These are phyloP conservation scores for Mimachlamys varia DNA, from an alignment of 2,888 invertebrate genomes.

Conservation along the genomic window DNA sequence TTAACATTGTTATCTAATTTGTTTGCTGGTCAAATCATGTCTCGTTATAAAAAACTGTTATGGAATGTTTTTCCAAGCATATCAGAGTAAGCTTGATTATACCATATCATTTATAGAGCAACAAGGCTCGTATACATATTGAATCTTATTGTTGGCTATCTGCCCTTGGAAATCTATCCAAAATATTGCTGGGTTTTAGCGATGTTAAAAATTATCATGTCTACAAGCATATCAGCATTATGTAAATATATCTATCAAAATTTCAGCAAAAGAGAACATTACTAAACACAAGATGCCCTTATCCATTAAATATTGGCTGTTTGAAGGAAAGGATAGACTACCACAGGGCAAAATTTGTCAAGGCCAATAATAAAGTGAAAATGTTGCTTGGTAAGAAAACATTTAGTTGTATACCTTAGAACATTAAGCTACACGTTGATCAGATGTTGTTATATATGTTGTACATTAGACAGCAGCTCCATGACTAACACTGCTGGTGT, in stretches of 20 bases:
- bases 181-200: too few species aligned
- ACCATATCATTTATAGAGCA: not conserved
- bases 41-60: not conserved
- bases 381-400: too few species aligned
- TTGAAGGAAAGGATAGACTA: too few species aligned
- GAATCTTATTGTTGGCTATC: not conserved
- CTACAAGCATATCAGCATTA: not conserved
- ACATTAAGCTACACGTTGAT: too few species aligned
- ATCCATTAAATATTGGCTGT: not conserved
- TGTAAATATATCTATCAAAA: not conserved
- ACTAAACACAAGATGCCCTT: not conserved
- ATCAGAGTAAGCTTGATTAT: not conserved
- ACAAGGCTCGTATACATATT: not conserved
- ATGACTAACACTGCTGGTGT: not conserved
- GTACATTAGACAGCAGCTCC: not conserved
- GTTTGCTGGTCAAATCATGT: conserved; percentile 12
- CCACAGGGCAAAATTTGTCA: too few species aligned
- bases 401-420: too few species aligned
- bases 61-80: not conserved
- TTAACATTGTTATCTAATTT: not conserved
- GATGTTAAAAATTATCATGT: not conserved
- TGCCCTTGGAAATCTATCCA: not conserved
- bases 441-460: too few species aligned
- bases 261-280: not conserved
- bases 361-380: too few species aligned